Percentiles rank a stretch among this genome's conserved stretches.
Conservation (phyloP, 2,888 invertebrate genomes). For the Toxonevra muliebris region DNA sequence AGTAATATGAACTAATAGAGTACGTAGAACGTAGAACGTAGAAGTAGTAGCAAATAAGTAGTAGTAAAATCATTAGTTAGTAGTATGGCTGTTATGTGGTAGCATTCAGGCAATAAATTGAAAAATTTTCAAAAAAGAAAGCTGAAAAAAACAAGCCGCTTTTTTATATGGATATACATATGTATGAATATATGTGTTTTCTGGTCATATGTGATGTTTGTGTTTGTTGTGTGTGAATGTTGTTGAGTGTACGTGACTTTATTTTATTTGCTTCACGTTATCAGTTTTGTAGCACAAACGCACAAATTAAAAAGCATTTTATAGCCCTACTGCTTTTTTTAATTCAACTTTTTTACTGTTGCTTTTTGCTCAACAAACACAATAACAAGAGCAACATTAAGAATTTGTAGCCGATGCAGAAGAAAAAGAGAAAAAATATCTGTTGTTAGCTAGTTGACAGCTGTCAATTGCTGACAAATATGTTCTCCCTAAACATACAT, state of each 20-base stretch:
- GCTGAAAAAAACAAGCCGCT: conserved; percentile 1
- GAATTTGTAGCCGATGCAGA: neutral
- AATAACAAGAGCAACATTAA: neutral
- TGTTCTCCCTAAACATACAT: neutral
- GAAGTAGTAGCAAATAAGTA: neutral
- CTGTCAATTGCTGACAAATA: conserved; percentile 1
- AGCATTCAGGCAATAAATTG: conserved; percentile 17
- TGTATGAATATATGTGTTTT: neutral
- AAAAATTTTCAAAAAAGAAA: too few relatives aligned
- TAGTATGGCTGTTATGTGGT: neutral
- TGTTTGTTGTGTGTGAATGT: neutral
- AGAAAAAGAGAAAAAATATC: neutral
- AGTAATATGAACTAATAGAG: neutral
- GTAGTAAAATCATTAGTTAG: neutral
- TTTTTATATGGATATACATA: neutral
- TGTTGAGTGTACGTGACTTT: neutral
- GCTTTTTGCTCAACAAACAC: neutral
- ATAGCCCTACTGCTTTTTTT: too few relatives aligned
- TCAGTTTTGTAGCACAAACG: too few relatives aligned
- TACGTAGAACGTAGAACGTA: neutral
- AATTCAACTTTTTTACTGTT: too few relatives aligned
- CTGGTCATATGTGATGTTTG: neutral
- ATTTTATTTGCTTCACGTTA: too few relatives aligned
- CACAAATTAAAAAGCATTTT: too few relatives aligned
- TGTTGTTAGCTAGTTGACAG: neutral